Evolutionary conservation across 2,113 vertebrate species (phyloP).

Genomic region (Vulpes lagopus): DNA sequence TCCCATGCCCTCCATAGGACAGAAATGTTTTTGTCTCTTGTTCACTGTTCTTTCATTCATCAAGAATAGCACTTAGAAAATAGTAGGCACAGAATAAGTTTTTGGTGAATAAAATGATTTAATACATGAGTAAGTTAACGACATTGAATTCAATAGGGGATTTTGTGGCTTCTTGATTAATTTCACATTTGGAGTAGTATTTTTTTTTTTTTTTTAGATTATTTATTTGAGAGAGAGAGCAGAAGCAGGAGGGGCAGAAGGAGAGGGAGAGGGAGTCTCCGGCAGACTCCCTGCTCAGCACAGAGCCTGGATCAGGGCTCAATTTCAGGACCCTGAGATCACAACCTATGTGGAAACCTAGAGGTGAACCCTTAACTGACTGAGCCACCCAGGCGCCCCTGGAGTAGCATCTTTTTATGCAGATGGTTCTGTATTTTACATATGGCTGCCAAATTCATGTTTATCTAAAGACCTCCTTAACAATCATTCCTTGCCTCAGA

Average conservation of each 20-base stretch:
- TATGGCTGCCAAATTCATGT: not conserved
- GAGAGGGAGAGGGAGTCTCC: not conserved
- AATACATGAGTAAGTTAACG: not conserved
- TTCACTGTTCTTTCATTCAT: not conserved
- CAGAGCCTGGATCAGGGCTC: not conserved
- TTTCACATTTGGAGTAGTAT: not conserved
- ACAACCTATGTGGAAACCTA: not conserved
- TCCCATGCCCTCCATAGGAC: not conserved
- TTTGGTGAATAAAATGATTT: not conserved
- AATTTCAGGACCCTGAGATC: not conserved
- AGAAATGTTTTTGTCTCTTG: not conserved
- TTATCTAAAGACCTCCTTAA: not conserved
- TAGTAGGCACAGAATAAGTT: not conserved
- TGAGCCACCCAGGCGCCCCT: not conserved
- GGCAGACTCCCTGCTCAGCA: not conserved
- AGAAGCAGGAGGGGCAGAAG: not conserved
- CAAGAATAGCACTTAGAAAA: not conserved
- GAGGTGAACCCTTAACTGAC: not conserved
- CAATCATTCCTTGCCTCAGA: not conserved
- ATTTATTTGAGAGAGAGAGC: not conserved
- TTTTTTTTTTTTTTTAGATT: not conserved
- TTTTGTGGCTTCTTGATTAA: not conserved
- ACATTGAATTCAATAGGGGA: not conserved
- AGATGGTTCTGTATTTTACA: not conserved
- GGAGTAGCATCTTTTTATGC: not conserved